Evolutionary conservation across 2,797 vertebrate genomes (phyloP).

Genomic region (Oryzias sinensis): DNA sequence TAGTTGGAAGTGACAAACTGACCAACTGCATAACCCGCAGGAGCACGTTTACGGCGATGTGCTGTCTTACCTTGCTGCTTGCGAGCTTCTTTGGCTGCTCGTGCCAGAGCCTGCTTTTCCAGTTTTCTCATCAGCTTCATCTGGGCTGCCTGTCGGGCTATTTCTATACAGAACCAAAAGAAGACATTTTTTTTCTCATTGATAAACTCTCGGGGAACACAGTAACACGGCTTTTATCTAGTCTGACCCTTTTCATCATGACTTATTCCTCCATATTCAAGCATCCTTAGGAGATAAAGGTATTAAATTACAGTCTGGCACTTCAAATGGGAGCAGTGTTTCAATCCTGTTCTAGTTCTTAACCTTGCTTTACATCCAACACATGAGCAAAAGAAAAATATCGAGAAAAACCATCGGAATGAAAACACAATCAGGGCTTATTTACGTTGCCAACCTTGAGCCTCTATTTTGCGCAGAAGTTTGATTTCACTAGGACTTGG

Average conservation of each 20-base stretch:
- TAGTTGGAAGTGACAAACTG: constrained; percentile 28
- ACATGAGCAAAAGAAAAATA: too few relatives aligned
- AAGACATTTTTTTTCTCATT: constrained; percentile 18
- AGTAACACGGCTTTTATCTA: constrained; percentile 12
- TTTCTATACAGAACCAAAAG: constrained; percentile 80
- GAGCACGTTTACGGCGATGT: constrained; percentile 15
- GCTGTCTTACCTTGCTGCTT: constrained; percentile 89
- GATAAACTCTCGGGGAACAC: constrained; percentile 14
- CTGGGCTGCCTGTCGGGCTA: constrained; percentile 95
- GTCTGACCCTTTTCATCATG: constrained; percentile 4
- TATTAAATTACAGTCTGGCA: too few relatives aligned
- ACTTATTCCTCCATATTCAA: too few relatives aligned
- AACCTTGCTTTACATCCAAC: too few relatives aligned
- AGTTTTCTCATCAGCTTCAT: constrained; percentile 98
- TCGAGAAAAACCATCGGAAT: background rate
- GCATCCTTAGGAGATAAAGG: too few relatives aligned
- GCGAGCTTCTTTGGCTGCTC: constrained; percentile 96
- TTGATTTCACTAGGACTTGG: constrained; percentile 88
- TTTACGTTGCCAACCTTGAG: constrained; percentile 84
- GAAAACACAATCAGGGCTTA: constrained; percentile 14
- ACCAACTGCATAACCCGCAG: constrained; percentile 24
- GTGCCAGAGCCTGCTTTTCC: constrained; percentile 95
- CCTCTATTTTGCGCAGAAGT: constrained; percentile 93
- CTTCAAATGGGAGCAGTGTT: too few relatives aligned
- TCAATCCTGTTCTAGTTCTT: too few relatives aligned